Percentiles rank a stretch among this genome's conserved stretches.
phyloP scores from a whole-genome alignment of 2,888 invertebrate genomes.

The Pilophorus perplexus region DNA sequence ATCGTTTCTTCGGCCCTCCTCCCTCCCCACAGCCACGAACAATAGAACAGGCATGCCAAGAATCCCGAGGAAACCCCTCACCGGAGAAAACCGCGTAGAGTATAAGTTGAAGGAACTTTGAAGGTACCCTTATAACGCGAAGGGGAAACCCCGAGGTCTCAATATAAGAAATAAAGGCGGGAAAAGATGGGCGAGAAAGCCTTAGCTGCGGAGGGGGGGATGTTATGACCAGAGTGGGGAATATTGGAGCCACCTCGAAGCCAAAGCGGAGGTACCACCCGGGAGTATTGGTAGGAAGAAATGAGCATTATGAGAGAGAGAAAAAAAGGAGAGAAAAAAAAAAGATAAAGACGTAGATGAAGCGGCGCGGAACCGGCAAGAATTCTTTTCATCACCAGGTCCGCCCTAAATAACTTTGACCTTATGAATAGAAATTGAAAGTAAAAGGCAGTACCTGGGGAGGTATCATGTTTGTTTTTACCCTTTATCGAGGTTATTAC shows the following conservation, averaged over 20 bases:
- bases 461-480: conserved; percentile 35
- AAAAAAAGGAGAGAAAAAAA: not conserved
- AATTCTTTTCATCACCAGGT: conserved; percentile 32
- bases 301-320: conserved; percentile 30
- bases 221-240: not conserved
- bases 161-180: not conserved
- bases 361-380: not conserved
- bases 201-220: not conserved
- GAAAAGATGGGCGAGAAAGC: not conserved
- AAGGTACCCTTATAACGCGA: not conserved
- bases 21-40: too few relatives aligned
- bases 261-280: not conserved
- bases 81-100: too few relatives aligned
- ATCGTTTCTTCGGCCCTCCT: too few relatives aligned
- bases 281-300: conserved; percentile 26
- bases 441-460: conserved; percentile 14
- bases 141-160: not conserved
- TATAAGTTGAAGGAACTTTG: too few relatives aligned
- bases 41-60: too few relatives aligned
- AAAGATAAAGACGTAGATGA: conserved; percentile 5
- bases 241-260: conserved; percentile 10
- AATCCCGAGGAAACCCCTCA: too few relatives aligned
- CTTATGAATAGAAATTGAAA: conserved; percentile 40
- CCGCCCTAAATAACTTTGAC: conserved; percentile 40
- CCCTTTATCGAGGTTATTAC: conserved; percentile 29